Percentiles rank a stretch among this genome's conserved stretches.
phyloP scores from a whole-genome alignment of 2,888 invertebrate genomes.

The Hipparchia semele region DNA sequence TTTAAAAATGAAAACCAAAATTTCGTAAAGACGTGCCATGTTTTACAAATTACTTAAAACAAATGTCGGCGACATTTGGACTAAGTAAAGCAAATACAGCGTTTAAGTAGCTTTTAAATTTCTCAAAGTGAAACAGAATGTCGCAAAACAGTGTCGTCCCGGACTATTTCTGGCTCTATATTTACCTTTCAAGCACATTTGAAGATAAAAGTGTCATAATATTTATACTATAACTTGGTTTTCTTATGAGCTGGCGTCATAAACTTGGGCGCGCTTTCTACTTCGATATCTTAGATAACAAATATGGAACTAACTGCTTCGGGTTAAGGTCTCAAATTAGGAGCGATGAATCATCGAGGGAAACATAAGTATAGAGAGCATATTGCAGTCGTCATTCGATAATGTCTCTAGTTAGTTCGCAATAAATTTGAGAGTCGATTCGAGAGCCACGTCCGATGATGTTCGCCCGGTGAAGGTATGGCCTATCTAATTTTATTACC shows the following conservation, averaged over 20 bases:
- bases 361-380: conserved; percentile 38
- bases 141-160: conserved; percentile 58
- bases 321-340: conserved; percentile 65
- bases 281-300: conserved; percentile 46
- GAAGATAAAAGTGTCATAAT: conserved; percentile 81
- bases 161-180: conserved; percentile 50
- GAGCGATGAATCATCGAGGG: conserved; percentile 48
- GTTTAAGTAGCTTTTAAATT: conserved; percentile 25
- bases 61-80: conserved; percentile 10
- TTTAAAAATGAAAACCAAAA: conserved; percentile 17
- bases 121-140: conserved; percentile 45
- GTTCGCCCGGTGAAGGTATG: conserved; percentile 75
- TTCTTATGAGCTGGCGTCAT: conserved; percentile 77
- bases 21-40: conserved; percentile 12
- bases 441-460: conserved; percentile 60
- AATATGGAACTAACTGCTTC: conserved; percentile 56
- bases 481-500: conserved; percentile 83
- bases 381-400: conserved; percentile 68
- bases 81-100: conserved; percentile 2
- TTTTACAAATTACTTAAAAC: conserved; percentile 3
- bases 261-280: conserved; percentile 73
- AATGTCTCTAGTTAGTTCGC: conserved; percentile 80
- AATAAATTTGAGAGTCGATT: conserved; percentile 77
- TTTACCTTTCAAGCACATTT: conserved; percentile 75
- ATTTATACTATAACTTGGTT: conserved; percentile 78